These are phyloP conservation scores for Agonopterix alstromeriana DNA, from an alignment of 2,888 invertebrate species.

Conservation along the genomic window DNA sequence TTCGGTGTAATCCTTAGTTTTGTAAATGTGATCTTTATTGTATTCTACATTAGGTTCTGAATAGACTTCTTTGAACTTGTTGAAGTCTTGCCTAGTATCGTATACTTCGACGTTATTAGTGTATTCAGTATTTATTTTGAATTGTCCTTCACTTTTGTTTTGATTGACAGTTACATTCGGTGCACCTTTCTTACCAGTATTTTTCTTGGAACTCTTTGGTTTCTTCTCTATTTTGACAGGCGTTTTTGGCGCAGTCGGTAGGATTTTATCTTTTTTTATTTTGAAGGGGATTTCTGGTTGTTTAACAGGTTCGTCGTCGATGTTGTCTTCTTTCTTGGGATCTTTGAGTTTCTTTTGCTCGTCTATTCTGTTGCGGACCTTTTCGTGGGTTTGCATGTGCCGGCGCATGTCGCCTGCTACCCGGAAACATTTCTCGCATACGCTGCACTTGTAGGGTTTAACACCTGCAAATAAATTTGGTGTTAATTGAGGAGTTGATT, in stretches of 20 bases:
- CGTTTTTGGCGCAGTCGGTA: constrained; percentile 10
- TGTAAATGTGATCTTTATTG: constrained; percentile 15
- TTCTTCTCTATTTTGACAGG: constrained; percentile 25
- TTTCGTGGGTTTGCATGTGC: constrained; percentile 83
- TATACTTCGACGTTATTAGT: constrained; percentile 35
- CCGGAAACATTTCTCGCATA: constrained; percentile 89
- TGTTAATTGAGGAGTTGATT: no score
- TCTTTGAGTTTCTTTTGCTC: constrained; percentile 26
- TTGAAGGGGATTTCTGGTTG: constrained; percentile 5
- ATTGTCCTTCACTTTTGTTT: constrained; percentile 23
- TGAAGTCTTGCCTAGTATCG: constrained; percentile 28
- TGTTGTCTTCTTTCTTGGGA: constrained; percentile 13
- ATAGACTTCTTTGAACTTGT: constrained; percentile 47
- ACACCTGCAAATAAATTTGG: constrained; percentile 70
- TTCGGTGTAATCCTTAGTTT: constrained; percentile 18
- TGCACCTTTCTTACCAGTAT: constrained; percentile 27
- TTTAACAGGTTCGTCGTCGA: constrained; percentile 8
- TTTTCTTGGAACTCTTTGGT: constrained; percentile 22
- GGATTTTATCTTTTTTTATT: constrained; percentile 16
- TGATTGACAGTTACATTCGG: constrained; percentile 51
- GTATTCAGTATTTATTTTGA: constrained; percentile 29
- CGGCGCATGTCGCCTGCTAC: constrained; percentile 90
- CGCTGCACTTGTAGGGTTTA: constrained; percentile 84
- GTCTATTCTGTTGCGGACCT: constrained; percentile 32
- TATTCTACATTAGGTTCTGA: constrained; percentile 17